Base-by-base conservation (phyloP, 1,140 invertebrate species). In the Eumeta japonica region DNA sequence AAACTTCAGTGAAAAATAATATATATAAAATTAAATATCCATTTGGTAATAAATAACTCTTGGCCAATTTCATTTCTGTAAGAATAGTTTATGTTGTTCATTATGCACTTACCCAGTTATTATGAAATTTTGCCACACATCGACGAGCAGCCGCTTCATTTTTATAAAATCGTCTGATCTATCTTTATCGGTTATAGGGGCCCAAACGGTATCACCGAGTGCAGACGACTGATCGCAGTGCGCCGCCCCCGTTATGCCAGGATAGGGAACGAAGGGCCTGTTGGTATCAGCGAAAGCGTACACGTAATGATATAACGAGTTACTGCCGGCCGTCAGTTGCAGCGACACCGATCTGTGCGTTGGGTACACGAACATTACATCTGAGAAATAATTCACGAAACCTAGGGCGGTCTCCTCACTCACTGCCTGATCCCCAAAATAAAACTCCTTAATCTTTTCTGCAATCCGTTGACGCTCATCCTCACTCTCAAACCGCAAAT, bases 241-340 rank as follows among this genome's bases (percentile, higher is more conserved):
- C 9, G 37, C 28, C 1, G 58, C 50, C 3, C 58, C 52, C n/a
- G n/a, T n/a, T n/a, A 16, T 16, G 5, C 10, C 10, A 16, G 5
- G 17, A 32, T 32, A 7, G 30, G 10, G 5, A 3, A 13, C 30
- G 13, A 32, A 32, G 4, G 15, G 12, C 3, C 4, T 16, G 14
- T 2, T 24, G 12, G 11, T 3, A 5, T 20, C 3, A 5, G 9
- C 12, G 3, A 32, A n/a, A n/a, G n/a, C n/a, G 43, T 57, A 63
- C 38, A 58, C 55, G 36, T 63, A 63, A 15, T 65, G 43, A 39
- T 55, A 63, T 33, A 68, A 46, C 20, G 53, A 20, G 31, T 52
- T 35, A 37, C 62, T 41, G 2, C 62, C 62, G 16, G 51, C 46
- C 36, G 55, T 44, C 9, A 48, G 31, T 3, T 58, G 56, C n/a